phyloP scores from a whole-genome alignment of 2,797 vertebrate genomes.

The Gallirallus australis region DNA sequence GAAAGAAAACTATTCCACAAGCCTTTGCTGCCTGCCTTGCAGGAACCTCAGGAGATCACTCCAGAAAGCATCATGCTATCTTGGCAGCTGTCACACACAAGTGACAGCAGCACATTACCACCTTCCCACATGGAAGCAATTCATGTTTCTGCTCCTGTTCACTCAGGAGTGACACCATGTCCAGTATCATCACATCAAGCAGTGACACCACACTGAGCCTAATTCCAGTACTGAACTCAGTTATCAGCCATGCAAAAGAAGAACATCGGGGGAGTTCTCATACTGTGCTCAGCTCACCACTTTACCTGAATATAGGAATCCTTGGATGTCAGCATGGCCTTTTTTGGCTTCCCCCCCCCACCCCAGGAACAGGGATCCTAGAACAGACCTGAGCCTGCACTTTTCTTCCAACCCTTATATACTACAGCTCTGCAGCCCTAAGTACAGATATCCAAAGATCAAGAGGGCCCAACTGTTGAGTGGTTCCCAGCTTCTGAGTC shows the following conservation, averaged over 20 bases:
- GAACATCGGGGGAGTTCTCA: neutral
- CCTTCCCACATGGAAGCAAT: neutral
- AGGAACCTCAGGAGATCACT: neutral
- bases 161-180: neutral
- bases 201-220: neutral
- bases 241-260: neutral
- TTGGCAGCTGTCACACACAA: neutral
- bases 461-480: neutral
- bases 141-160: neutral
- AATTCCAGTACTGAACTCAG: neutral
- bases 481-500: neutral
- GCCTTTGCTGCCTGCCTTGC: neutral
- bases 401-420: neutral
- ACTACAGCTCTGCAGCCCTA: neutral
- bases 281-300: neutral
- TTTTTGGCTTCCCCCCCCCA: too few species aligned
- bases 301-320: neutral
- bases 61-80: neutral
- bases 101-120: rapidly evolving
- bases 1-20: neutral
- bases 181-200: neutral
- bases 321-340: neutral
- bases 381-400: neutral
- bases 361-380: neutral
- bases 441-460: neutral